Percentiles rank a stretch among this genome's conserved stretches.
These are phyloP conservation scores for Apocheima hispidaria DNA, from an alignment of 2,888 invertebrate species.

Conservation along the genomic window DNA sequence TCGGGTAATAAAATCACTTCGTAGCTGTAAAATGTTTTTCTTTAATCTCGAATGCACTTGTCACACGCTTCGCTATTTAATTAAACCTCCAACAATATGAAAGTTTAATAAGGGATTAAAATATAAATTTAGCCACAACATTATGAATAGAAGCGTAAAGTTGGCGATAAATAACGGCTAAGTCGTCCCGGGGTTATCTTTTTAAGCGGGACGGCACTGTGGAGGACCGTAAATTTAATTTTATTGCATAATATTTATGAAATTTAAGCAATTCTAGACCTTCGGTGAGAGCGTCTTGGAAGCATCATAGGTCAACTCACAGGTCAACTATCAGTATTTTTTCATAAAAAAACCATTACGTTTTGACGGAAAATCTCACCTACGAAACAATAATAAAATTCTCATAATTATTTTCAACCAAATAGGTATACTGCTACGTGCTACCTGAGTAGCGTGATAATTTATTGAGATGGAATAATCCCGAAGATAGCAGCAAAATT, in stretches of 20 bases:
- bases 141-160: constrained; percentile 67
- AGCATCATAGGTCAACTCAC: not conserved
- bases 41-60: constrained; percentile 22
- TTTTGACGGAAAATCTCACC: not conserved
- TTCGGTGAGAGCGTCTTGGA: constrained; percentile 1
- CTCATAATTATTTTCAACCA: no score
- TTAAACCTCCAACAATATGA: constrained; percentile 52
- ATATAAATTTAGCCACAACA: constrained; percentile 63
- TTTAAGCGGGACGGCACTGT: constrained; percentile 59
- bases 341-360: no score
- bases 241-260: constrained; percentile 68
- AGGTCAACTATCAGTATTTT: no score
- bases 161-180: constrained; percentile 67
- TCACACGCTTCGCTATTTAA: constrained; percentile 41
- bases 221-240: constrained; percentile 70
- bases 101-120: constrained; percentile 60
- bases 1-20: not conserved
- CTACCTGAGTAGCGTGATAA: no score
- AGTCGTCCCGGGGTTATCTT: constrained; percentile 71
- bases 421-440: no score
- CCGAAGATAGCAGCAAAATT: no score
- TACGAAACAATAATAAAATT: no score
- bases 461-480: no score
- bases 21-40: not conserved
- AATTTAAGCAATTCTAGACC: constrained; percentile 62